These are phyloP conservation scores for Plumapathes pennacea DNA, from an alignment of 92 coral and sea anemone species.

Conservation along the genomic window DNA sequence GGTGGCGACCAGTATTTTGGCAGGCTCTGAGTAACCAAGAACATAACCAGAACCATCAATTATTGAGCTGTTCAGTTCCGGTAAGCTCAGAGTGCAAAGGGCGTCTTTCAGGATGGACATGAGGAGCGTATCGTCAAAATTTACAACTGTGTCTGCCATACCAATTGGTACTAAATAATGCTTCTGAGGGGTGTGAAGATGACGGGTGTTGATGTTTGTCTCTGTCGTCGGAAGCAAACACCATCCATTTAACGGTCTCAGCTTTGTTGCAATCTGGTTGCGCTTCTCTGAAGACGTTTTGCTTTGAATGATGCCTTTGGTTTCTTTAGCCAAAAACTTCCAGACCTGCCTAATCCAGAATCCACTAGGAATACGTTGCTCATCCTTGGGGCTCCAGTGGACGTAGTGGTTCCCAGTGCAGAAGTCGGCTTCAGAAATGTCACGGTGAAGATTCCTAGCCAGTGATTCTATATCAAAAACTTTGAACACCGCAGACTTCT, in stretches of 20 bases:
- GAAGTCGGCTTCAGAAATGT: not conserved
- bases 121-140: not conserved
- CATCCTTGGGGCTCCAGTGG: slow-evolving; percentile 16
- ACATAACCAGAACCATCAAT: not conserved
- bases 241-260: slow-evolving; percentile 42
- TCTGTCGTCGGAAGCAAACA: slow-evolving; percentile 59
- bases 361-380: slow-evolving; percentile 2
- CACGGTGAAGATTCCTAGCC: slow-evolving; percentile 8
- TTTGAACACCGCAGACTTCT: slow-evolving; percentile 7
- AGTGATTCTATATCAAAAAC: slow-evolving; percentile 33
- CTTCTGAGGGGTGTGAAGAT: no score
- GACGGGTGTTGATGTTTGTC: not conserved
- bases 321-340: slow-evolving; percentile 17
- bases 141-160: slow-evolving; percentile 22
- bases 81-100: slow-evolving; percentile 5
- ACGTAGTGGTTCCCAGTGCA: not conserved
- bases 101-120: not conserved
- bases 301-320: not conserved
- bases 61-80: slow-evolving; percentile 24
- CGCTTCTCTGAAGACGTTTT: not conserved
- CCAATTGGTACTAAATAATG: slow-evolving; percentile 38
- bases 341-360: slow-evolving; percentile 41
- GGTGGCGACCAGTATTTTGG: slow-evolving; percentile 41
- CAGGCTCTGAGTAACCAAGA: slow-evolving; percentile 5
- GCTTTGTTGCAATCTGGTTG: not conserved